Conservation (phyloP, 92 coral and sea anemone species). For the Metridium senile region DNA sequence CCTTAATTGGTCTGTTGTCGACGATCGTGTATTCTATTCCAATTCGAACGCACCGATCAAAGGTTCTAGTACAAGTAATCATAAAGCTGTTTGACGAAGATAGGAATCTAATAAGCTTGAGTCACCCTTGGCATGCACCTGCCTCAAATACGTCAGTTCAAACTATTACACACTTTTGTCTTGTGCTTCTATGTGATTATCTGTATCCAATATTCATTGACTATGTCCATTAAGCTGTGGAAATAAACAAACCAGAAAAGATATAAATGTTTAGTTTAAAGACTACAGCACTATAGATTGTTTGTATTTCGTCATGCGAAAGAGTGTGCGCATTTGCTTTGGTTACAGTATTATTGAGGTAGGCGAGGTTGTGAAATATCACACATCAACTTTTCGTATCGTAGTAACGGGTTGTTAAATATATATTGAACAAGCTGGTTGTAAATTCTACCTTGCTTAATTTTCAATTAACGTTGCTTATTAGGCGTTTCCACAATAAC, state of each 20-base stretch:
- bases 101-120: conserved; percentile 9
- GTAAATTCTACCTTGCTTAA: not conserved
- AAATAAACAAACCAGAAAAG: not conserved
- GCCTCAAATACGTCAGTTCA: not conserved
- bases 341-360: not conserved
- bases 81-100: not conserved
- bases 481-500: too few relatives aligned
- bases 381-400: not conserved
- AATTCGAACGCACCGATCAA: conserved; percentile 9
- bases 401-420: not conserved
- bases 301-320: not conserved
- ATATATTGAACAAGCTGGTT: not conserved
- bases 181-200: not conserved
- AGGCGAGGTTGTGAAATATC: not conserved
- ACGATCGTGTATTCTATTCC: not conserved
- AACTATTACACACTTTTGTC: not conserved
- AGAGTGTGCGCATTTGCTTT: not conserved
- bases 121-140: not conserved
- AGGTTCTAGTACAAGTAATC: not conserved
- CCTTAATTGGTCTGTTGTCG: not conserved
- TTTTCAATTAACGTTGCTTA: too few relatives aligned
- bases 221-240: not conserved
- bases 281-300: not conserved
- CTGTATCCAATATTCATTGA: not conserved
- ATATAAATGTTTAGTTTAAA: not conserved